Base-by-base conservation (phyloP, 2,888 invertebrate genomes). In the Hypsopygia costalis region DNA sequence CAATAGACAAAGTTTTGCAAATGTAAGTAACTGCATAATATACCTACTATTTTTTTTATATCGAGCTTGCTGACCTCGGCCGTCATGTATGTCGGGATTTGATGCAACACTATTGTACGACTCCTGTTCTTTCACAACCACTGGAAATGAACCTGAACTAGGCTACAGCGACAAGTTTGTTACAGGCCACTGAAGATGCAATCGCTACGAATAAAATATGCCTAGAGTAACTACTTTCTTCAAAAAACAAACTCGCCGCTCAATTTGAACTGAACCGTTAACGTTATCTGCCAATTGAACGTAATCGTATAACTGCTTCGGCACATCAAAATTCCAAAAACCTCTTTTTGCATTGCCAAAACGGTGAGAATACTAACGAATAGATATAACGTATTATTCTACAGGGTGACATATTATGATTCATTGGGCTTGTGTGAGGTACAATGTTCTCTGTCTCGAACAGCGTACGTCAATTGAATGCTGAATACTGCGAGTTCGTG, bases 381-480 rank as follows among this genome's bases (percentile, higher is more conserved):
- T 30, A 22, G 10, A 36, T 11, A 11, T 22, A 34, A 30, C 20
- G 21, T 31, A 6, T 37, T 37, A 31, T 31, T 31, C 11, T 31
- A 21, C 22, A 8, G 37, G 42, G 50, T 53, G 53, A 53, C 55
- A 65, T 65, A 63, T 64, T 59, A 57, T 72, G 67, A 74, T 65
- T 70, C 72, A 74, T 63, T 58, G 62, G 52, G 55, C 52, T 66
- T 56, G 46, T 65, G 64, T 67, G 61, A 58, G 58, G 58, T 65
- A 70, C 73, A 72, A 68, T 69, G 62, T 58, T 57, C 67, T 67
- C 67, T 58, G 58, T 63, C 64, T 59, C 58, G 56, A 60, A 53
- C 51, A 47, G 55, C 60, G 58, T 55, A 72, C 80, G 75, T 64
- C 65, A 58, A 68, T 68, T 77, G 83, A 80, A 85, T 85, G 69